Conservation (phyloP, 2,888 invertebrate genomes). For the Deilephila porcellus region DNA sequence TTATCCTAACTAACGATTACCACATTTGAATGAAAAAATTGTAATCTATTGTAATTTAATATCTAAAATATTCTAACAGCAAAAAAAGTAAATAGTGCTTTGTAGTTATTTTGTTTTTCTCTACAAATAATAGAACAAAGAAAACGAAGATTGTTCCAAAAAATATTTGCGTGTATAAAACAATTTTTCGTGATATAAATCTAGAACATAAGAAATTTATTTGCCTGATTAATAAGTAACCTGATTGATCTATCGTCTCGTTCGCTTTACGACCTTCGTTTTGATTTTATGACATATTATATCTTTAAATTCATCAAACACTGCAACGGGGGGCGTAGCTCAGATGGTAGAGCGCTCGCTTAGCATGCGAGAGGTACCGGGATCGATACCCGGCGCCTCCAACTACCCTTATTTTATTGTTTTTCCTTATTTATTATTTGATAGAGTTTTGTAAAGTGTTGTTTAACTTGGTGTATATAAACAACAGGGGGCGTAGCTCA, state of each 20-base stretch:
- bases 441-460: not conserved
- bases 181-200: too few relatives aligned
- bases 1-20: too few relatives aligned
- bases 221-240: not conserved
- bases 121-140: too few relatives aligned
- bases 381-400: conserved; percentile 85
- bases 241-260: not conserved
- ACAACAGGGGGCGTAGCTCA: conserved; percentile 81
- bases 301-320: not conserved
- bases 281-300: not conserved
- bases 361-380: conserved; percentile 84
- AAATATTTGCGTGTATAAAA: too few relatives aligned
- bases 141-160: too few relatives aligned
- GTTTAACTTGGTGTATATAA: not conserved
- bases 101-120: too few relatives aligned
- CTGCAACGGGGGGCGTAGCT: conserved; percentile 38
- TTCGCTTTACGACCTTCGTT: not conserved
- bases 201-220: too few relatives aligned
- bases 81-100: too few relatives aligned
- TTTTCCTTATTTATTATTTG: not conserved
- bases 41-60: too few relatives aligned
- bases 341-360: conserved; percentile 79
- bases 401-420: conserved; percentile 41
- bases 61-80: too few relatives aligned
- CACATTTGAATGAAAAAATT: too few relatives aligned